A percentile compares a stretch with the other conserved stretches of the same genome.
Evolutionary conservation across 2,113 vertebrate genomes (phyloP).

Genomic region (Actenoides lindsayi): DNA sequence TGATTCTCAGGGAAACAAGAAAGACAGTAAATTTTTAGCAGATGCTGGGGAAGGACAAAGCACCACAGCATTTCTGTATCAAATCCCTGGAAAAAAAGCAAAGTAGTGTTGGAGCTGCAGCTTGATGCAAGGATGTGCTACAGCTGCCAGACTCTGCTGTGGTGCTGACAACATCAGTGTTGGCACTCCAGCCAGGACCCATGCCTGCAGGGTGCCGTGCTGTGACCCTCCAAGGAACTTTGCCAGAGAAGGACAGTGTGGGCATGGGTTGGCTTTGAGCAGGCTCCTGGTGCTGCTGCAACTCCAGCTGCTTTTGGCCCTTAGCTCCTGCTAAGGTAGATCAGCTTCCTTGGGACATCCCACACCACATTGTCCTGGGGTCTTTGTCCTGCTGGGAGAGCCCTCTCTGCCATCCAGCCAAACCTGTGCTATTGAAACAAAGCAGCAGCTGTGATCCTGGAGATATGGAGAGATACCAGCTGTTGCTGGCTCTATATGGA

Average conservation of each 20-base stretch:
- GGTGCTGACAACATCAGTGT: not conserved
- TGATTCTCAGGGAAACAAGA: not conserved
- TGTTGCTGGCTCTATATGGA: not conserved
- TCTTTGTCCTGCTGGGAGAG: not conserved
- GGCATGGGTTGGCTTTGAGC: rapidly evolving
- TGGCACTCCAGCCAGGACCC: not conserved
- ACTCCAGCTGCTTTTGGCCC: not conserved
- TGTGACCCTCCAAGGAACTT: not conserved
- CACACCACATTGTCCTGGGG: not conserved
- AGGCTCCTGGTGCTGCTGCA: not conserved
- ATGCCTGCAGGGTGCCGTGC: not conserved
- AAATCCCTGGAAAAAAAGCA: not conserved
- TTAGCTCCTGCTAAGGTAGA: not conserved
- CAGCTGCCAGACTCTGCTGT: not conserved
- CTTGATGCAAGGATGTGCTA: not conserved
- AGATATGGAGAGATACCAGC: not conserved
- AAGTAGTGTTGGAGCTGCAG: not conserved
- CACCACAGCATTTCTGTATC: not conserved
- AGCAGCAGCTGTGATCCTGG: not conserved
- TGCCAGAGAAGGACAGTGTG: not conserved
- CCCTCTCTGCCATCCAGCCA: not conserved
- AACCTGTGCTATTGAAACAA: not conserved
- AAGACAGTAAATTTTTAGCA: not conserved
- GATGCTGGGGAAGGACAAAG: not conserved
- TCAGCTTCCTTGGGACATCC: not conserved